Evolutionary conservation across 2,888 invertebrate species (phyloP).

Genomic region (Thumatha senex): DNA sequence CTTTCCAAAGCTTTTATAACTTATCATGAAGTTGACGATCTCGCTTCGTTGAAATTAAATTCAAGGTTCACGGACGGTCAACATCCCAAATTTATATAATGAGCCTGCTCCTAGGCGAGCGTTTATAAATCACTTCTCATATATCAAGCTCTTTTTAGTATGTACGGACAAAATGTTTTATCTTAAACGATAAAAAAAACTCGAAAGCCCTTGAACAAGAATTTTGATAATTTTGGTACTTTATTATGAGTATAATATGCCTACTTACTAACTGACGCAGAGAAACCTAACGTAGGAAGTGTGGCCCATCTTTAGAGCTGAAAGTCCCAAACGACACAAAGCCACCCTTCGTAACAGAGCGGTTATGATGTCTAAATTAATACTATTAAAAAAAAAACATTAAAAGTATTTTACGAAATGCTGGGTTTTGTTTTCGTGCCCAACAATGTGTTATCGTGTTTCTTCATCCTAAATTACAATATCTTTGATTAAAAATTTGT

Average conservation of each 20-base stretch:
- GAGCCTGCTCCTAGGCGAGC: conserved; percentile 11
- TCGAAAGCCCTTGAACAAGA: conserved; percentile 9
- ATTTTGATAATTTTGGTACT: not conserved
- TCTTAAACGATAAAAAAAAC: conserved; percentile 1
- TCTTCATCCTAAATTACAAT: no score
- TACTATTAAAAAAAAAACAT: no score
- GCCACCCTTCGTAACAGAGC: no score
- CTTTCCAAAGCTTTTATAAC: not conserved
- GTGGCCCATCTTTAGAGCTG: no score
- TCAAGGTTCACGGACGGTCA: conserved; percentile 12
- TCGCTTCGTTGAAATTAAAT: conserved; percentile 6
- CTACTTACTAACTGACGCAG: no score
- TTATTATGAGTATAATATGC: not conserved
- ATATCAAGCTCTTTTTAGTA: conserved; percentile 20
- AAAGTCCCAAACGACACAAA: no score
- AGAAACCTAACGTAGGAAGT: no score
- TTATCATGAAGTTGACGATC: conserved; percentile 7
- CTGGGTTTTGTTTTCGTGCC: no score
- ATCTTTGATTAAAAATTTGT: no score
- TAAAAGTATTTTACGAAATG: no score
- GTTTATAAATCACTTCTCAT: conserved; percentile 25
- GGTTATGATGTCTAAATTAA: no score
- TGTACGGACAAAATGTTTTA: conserved; percentile 20
- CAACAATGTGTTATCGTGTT: no score
- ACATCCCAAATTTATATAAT: conserved; percentile 12